Conservation (phyloP, 2,113 vertebrate genomes). For the Cottus gobio region DNA sequence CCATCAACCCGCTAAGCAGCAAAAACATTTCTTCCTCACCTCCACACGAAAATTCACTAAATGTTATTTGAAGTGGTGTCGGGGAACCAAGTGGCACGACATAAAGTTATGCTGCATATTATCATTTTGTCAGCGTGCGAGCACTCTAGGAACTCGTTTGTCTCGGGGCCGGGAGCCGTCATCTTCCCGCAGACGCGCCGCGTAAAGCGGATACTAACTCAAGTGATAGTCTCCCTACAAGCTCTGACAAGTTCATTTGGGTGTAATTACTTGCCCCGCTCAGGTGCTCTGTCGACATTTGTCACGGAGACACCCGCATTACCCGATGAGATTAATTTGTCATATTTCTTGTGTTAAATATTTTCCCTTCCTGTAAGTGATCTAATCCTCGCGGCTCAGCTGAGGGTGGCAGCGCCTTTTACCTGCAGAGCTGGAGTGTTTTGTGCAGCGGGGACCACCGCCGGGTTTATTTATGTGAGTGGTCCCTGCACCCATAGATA, state of each 20-base stretch:
- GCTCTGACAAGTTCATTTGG: slow-evolving; percentile 78
- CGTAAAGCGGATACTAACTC: slow-evolving; percentile 66
- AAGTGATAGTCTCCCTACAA: slow-evolving; percentile 58
- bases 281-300: slow-evolving; percentile 72
- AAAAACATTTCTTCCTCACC: background rate
- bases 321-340: slow-evolving; percentile 73
- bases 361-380: slow-evolving; percentile 56
- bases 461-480: slow-evolving; percentile 62
- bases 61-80: slow-evolving; percentile 42
- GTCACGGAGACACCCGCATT: slow-evolving; percentile 69
- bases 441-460: slow-evolving; percentile 30
- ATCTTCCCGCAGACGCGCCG: slow-evolving; percentile 40
- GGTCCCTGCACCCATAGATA: slow-evolving; percentile 60
- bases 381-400: slow-evolving; percentile 52
- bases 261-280: slow-evolving; percentile 75
- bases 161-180: slow-evolving; percentile 53
- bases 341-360: slow-evolving; percentile 60
- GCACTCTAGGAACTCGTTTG: slow-evolving; percentile 60
- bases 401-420: slow-evolving; percentile 13
- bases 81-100: slow-evolving; percentile 22
- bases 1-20: slow-evolving; percentile 41
- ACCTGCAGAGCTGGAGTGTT: slow-evolving; percentile 32
- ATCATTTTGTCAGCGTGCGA: slow-evolving; percentile 59
- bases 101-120: slow-evolving; percentile 40
- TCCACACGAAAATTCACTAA: slow-evolving; percentile 23